A percentile compares a stretch with the other conserved stretches of the same genome.
phyloP scores from a whole-genome alignment of 1,140 invertebrate species.

The Drosophila obscura region DNA sequence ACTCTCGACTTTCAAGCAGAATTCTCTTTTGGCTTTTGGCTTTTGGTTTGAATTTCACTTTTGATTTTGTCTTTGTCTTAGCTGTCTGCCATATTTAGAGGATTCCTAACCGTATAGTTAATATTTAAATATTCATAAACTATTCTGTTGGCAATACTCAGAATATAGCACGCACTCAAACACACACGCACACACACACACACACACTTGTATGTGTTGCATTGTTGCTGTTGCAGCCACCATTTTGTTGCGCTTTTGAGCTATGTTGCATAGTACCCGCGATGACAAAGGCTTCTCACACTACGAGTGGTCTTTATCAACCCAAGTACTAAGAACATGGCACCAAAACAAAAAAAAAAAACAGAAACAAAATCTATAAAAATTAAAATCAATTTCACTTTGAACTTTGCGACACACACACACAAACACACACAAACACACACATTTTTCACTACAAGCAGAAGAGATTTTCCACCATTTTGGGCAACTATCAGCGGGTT shows the following conservation, averaged over 20 bases:
- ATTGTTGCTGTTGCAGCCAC: not conserved
- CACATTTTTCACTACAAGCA: constrained; percentile 25
- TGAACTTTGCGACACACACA: not conserved
- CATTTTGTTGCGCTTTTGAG: constrained; percentile 23
- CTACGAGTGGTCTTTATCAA: constrained; percentile 45
- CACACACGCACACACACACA: no score
- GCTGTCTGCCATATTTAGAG: constrained; percentile 38
- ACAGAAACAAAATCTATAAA: not conserved
- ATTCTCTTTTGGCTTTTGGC: not conserved
- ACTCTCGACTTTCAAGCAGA: constrained; percentile 8
- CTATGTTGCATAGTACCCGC: constrained; percentile 58
- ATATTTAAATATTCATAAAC: constrained; percentile 12
- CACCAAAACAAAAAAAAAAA: constrained; percentile 2
- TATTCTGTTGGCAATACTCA: constrained; percentile 73
- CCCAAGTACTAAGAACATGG: constrained; percentile 55
- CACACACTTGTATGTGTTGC: not conserved
- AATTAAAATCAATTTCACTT: constrained; percentile 30
- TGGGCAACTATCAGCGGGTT: constrained; percentile 9
- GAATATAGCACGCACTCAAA: constrained; percentile 38
- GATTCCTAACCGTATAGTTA: constrained; percentile 59
- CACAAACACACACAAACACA: no score
- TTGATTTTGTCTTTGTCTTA: not conserved
- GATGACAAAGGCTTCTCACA: constrained; percentile 48
- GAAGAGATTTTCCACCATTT: constrained; percentile 24
- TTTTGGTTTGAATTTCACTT: not conserved